Percentiles rank a stretch among this genome's conserved stretches.
phyloP scores from a whole-genome alignment of 2,113 vertebrate species.

The Chlamydotis undulata region DNA sequence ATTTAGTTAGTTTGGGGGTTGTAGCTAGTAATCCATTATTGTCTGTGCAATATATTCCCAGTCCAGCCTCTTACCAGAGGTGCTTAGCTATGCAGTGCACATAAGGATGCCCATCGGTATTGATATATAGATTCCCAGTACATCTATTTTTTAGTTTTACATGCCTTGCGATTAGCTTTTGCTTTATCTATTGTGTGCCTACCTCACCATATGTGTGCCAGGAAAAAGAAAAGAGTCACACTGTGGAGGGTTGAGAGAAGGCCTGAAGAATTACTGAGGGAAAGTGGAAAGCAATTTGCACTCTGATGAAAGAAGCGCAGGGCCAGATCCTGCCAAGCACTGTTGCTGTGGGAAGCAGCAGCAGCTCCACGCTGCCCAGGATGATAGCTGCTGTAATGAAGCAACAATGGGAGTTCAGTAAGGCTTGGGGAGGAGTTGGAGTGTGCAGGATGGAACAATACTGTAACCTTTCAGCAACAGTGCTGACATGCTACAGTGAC shows the following conservation, averaged over 20 bases:
- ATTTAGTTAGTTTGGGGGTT: constrained; percentile 20
- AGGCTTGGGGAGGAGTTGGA: neutral
- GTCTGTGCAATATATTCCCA: neutral
- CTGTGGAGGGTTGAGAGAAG: neutral
- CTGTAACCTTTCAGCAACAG: neutral
- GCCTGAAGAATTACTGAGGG: neutral
- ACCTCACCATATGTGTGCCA: neutral
- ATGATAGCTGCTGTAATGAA: neutral
- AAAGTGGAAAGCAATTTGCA: neutral
- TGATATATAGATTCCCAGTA: constrained; percentile 10
- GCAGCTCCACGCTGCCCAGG: neutral
- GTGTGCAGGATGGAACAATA: neutral
- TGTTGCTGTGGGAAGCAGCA: neutral
- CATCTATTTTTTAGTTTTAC: neutral
- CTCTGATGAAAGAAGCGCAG: neutral
- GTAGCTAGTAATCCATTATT: neutral
- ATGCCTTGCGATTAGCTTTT: constrained; percentile 7
- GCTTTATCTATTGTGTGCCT: neutral
- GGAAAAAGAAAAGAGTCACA: neutral
- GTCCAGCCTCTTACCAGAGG: neutral
- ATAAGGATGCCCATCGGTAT: neutral
- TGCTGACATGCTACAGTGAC: neutral
- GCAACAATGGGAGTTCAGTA: neutral
- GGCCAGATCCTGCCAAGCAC: neutral
- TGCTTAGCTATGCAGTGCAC: neutral